Conservation (phyloP, 2,797 vertebrate genomes). For the Lagocephalus sceleratus region DNA sequence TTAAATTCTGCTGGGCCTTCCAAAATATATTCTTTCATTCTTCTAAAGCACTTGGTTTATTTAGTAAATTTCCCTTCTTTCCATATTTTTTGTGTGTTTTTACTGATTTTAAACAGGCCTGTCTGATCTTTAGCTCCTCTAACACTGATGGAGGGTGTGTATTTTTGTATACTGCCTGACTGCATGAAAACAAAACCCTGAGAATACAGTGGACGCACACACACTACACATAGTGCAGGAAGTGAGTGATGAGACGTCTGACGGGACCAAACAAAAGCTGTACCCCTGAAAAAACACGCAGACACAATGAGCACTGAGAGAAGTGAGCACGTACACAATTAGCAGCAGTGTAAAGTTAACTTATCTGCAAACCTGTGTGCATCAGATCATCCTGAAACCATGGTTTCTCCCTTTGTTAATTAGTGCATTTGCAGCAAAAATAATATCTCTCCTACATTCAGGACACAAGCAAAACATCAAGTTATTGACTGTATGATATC, state of each 20-base stretch:
- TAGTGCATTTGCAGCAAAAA: too few relatives aligned
- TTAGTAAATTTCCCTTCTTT: too few relatives aligned
- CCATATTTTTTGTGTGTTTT: too few relatives aligned
- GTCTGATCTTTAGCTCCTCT: too few relatives aligned
- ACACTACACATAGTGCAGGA: conserved; percentile 37
- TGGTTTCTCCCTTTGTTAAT: too few relatives aligned
- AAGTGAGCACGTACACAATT: conserved; percentile 21
- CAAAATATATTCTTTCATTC: too few relatives aligned
- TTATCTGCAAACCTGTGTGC: conserved; percentile 42
- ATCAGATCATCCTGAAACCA: conserved; percentile 29
- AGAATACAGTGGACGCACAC: not conserved
- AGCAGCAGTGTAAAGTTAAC: conserved; percentile 21
- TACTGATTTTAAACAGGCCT: too few relatives aligned
- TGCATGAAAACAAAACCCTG: not conserved
- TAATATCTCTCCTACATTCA: conserved; percentile 1
- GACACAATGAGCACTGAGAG: conserved; percentile 69
- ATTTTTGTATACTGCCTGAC: not conserved
- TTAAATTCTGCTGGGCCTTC: too few relatives aligned
- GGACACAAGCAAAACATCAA: conserved; percentile 2
- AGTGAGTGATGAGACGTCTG: conserved; percentile 46
- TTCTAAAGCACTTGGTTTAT: too few relatives aligned
- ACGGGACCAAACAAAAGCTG: conserved; percentile 60
- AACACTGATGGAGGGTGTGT: too few relatives aligned
- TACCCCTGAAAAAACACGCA: conserved; percentile 64
- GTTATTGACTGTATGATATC: conserved; percentile 62